Percentiles rank a stretch among this genome's conserved stretches.
phyloP scores from a whole-genome alignment of 2,888 invertebrate species.

The Drosophila testacea region DNA sequence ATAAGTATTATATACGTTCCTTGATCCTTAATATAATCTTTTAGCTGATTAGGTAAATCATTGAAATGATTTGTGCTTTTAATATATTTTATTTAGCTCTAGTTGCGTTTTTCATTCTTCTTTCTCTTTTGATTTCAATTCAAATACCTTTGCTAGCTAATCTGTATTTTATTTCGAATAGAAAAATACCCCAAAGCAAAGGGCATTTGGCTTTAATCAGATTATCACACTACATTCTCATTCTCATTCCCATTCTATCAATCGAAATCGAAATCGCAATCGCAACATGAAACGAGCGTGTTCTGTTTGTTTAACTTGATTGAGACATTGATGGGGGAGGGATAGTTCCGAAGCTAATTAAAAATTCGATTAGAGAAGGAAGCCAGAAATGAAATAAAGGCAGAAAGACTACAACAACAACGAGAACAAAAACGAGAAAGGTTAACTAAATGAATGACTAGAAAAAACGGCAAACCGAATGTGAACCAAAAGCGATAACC shows the following conservation, averaged over 20 bases:
- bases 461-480: constrained; percentile 20
- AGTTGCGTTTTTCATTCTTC: neutral
- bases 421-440: constrained; percentile 40
- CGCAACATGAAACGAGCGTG: constrained; percentile 27
- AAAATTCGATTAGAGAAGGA: constrained; percentile 71
- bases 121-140: neutral
- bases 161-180: constrained; percentile 10
- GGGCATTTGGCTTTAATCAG: constrained; percentile 64
- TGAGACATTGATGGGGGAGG: constrained; percentile 40
- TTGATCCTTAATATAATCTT: no score
- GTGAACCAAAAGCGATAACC: constrained; percentile 18
- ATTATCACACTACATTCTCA: constrained; percentile 57
- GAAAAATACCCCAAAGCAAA: constrained; percentile 12
- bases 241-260: constrained; percentile 3
- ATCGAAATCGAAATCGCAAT: constrained; percentile 12
- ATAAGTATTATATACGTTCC: no score
- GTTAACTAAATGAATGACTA: constrained; percentile 35
- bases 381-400: constrained; percentile 25
- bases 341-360: constrained; percentile 58
- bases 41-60: neutral
- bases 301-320: constrained; percentile 44
- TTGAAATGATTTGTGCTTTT: constrained; percentile 4
- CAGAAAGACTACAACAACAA: constrained; percentile 35
- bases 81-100: neutral
- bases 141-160: constrained; percentile 41